Percentiles rank a stretch among this genome's conserved stretches.
Conservation (phyloP, 2,113 vertebrate species). For the Ceyx margarethae region DNA sequence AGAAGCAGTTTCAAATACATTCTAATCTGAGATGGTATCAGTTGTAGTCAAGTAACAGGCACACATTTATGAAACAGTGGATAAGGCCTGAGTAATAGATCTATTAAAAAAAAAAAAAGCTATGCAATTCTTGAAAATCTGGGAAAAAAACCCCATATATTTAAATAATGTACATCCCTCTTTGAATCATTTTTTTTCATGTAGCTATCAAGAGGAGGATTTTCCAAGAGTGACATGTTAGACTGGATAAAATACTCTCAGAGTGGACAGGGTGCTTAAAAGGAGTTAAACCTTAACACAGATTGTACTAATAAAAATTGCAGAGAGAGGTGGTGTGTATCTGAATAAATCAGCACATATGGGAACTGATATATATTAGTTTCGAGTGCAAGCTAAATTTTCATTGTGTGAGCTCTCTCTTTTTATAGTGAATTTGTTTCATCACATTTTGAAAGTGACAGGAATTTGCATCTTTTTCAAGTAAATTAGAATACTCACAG, state of each 20-base stretch:
- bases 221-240: neutral
- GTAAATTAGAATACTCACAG: slow-evolving; percentile 16
- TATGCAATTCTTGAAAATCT: neutral
- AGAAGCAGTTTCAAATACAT: neutral
- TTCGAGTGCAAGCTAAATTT: slow-evolving; percentile 12
- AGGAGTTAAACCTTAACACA: neutral
- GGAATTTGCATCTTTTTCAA: slow-evolving; percentile 20
- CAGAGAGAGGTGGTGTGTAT: neutral
- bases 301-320: neutral
- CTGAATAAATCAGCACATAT: slow-evolving; percentile 1
- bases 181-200: neutral
- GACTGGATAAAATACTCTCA: neutral
- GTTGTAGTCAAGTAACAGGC: neutral
- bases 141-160: neutral
- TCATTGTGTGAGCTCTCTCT: neutral
- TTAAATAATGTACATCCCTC: neutral
- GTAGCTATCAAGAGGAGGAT: neutral
- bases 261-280: neutral
- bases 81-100: neutral
- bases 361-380: neutral
- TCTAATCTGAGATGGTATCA: neutral
- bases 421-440: slow-evolving; percentile 31
- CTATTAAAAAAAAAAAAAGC: neutral
- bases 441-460: slow-evolving; percentile 39
- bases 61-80: neutral